Evolutionary conservation across 2,888 invertebrate species (phyloP).

Genomic region (Rhagophthalmus giganteus): DNA sequence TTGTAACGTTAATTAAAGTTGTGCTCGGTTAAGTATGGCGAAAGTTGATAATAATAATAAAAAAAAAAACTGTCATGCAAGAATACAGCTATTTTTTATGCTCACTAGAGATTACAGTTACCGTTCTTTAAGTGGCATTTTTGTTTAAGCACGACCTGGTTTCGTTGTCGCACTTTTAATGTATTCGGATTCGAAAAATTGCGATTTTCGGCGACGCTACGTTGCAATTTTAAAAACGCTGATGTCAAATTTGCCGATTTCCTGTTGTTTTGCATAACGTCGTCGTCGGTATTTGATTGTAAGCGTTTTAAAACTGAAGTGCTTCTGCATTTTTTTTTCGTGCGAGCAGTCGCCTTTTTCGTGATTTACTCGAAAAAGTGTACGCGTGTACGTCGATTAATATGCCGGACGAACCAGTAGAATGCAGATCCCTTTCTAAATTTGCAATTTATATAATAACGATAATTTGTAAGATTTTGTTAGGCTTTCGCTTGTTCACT

Average conservation of each 20-base stretch:
- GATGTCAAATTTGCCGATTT: not conserved
- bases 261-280: not conserved
- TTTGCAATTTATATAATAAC: too few relatives aligned
- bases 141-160: constrained; percentile 13
- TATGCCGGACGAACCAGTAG: too few relatives aligned
- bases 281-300: not conserved
- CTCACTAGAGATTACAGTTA: constrained; percentile 13
- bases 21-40: constrained; percentile 25
- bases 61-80: constrained; percentile 25
- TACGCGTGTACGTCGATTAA: too few relatives aligned
- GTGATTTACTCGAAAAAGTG: too few relatives aligned
- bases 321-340: not conserved
- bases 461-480: too few relatives aligned
- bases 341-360: too few relatives aligned
- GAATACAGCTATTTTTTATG: constrained; percentile 25
- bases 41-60: constrained; percentile 24
- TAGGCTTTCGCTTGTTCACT: too few relatives aligned
- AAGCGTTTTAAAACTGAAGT: not conserved
- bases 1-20: constrained; percentile 15
- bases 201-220: not conserved
- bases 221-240: not conserved
- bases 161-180: constrained; percentile 3
- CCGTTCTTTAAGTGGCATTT: constrained; percentile 6
- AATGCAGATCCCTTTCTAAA: too few relatives aligned
- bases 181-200: not conserved